Conservation (phyloP, 2,113 vertebrate species). For the Oceanodroma tethys region DNA sequence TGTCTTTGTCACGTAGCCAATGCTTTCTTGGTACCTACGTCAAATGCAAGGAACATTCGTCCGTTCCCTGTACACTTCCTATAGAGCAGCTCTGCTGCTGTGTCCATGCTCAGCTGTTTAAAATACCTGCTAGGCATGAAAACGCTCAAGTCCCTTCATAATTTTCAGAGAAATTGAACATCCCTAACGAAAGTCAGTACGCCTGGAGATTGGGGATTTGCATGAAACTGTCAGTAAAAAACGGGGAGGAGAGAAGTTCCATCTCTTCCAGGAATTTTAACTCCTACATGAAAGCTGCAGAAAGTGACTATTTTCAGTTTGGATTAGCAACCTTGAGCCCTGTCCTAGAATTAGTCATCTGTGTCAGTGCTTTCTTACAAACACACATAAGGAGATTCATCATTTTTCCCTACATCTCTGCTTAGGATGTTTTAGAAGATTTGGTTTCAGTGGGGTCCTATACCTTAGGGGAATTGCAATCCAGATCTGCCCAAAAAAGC, state of each 20-base stretch:
- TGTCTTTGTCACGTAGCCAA: background rate
- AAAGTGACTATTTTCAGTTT: background rate
- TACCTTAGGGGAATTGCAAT: background rate
- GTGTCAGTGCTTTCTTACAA: background rate
- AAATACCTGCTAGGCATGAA: background rate
- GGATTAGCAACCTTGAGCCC: background rate
- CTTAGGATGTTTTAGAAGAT: background rate
- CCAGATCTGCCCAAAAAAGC: background rate
- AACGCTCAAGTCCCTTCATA: background rate
- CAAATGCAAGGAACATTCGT: background rate
- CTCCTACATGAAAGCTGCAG: background rate
- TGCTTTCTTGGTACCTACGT: background rate
- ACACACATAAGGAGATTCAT: background rate
- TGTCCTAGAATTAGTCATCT: background rate
- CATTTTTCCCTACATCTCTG: background rate
- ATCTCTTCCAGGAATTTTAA: background rate
- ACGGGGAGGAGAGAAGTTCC: background rate
- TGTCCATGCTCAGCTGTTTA: background rate
- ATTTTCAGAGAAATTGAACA: background rate
- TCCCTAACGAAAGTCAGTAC: background rate
- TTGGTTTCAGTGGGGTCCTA: background rate
- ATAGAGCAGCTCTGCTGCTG: background rate
- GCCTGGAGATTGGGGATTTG: background rate
- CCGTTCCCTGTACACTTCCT: background rate
- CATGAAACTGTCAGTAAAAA: background rate